Evolutionary conservation across 2,113 vertebrate genomes (phyloP).

Genomic region (Equus quagga): DNA sequence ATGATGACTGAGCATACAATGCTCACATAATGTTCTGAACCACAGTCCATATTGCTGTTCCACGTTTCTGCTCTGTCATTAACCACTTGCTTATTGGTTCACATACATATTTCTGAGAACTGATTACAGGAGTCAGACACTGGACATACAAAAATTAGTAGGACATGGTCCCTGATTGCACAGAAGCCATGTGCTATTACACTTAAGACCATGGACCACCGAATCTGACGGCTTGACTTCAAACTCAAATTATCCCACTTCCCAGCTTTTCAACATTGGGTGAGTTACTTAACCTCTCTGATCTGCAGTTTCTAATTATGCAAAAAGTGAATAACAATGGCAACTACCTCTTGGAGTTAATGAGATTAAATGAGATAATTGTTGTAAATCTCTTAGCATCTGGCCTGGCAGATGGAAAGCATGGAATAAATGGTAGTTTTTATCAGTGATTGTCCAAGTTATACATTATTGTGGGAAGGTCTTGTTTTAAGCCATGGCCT

Average conservation of each 20-base stretch:
- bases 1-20: not conserved
- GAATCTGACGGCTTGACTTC: not conserved
- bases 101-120: conserved; percentile 24
- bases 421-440: not conserved
- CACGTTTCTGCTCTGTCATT: not conserved
- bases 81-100: not conserved
- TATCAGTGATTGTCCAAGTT: conserved; percentile 9
- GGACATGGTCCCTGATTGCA: not conserved
- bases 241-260: not conserved
- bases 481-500: not conserved
- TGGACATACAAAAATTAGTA: not conserved
- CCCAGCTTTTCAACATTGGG: not conserved
- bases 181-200: not conserved
- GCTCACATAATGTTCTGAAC: not conserved
- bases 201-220: not conserved
- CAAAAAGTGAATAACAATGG: not conserved
- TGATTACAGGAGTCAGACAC: not conserved
- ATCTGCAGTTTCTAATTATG: conserved; percentile 7
- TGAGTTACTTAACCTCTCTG: conserved; percentile 33
- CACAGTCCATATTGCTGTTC: not conserved
- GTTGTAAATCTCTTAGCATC: conserved; percentile 46
- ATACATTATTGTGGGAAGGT: conserved; percentile 32
- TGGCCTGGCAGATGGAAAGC: not conserved
- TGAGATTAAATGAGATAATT: conserved; percentile 56
- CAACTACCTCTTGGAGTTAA: conserved; percentile 44